These are phyloP conservation scores for Rattus rattus DNA, from an alignment of 2,113 vertebrate species.

Conservation along the genomic window DNA sequence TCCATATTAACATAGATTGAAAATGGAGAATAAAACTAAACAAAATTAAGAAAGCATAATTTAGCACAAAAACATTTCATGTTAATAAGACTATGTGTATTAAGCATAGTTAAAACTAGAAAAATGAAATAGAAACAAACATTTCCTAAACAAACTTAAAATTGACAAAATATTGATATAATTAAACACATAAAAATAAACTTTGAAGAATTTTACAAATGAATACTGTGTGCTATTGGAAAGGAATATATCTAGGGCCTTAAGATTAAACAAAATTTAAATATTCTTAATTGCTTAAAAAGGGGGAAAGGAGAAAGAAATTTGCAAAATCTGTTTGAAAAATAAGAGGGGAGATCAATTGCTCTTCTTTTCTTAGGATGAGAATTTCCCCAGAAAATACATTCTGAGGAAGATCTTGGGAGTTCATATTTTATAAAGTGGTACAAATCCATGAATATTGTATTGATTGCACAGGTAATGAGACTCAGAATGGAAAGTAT, in stretches of 20 bases:
- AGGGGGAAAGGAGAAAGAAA: accelerated
- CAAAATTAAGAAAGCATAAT: not conserved
- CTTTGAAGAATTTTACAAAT: not conserved
- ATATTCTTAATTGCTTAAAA: not conserved
- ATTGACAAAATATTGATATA: not conserved
- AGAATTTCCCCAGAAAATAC: not conserved
- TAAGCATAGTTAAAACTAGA: not conserved
- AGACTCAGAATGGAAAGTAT: not conserved
- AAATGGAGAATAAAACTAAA: not conserved
- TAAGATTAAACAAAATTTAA: not conserved
- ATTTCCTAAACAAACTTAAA: conserved; percentile 28
- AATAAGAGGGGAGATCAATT: not conserved
- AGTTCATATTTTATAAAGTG: conserved; percentile 1
- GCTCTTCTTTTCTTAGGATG: not conserved
- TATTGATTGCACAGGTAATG: conserved; percentile 36
- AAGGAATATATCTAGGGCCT: not conserved
- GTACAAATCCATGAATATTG: not conserved
- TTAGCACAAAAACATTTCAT: not conserved
- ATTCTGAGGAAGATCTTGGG: not conserved
- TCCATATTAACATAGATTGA: not conserved
- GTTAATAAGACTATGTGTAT: not conserved
- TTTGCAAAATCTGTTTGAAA: not conserved
- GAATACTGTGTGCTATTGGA: not conserved
- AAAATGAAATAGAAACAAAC: not conserved
- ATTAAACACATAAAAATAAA: not conserved